phyloP scores from a whole-genome alignment of 2,797 vertebrate species.

The Rhynchotus rufescens region DNA sequence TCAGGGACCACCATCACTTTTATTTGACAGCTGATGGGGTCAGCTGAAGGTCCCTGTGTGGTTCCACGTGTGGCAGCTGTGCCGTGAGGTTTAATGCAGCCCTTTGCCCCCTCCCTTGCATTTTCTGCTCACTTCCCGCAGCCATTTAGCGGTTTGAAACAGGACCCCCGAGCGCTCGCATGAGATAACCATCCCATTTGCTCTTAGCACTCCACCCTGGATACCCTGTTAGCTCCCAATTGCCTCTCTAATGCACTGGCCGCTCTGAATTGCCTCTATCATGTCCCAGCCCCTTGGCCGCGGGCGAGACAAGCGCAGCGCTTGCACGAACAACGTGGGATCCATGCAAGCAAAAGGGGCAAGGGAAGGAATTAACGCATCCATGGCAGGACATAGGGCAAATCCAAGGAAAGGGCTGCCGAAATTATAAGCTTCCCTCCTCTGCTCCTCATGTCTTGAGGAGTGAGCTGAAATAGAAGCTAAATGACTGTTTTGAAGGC shows the following conservation, averaged over 20 bases:
- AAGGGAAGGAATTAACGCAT: neutral
- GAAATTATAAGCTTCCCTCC: neutral
- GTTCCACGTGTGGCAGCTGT: neutral
- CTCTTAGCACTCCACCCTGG: neutral
- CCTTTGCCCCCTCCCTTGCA: neutral
- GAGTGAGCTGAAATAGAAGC: neutral
- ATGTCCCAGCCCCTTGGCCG: neutral
- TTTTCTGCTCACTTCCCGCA: neutral
- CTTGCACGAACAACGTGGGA: neutral
- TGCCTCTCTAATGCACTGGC: rapidly evolving
- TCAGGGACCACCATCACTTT: neutral
- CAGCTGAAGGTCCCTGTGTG: neutral
- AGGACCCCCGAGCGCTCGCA: neutral
- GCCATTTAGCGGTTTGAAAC: neutral
- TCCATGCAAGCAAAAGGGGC: neutral
- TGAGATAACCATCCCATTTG: neutral
- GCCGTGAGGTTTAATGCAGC: neutral
- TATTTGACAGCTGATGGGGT: neutral
- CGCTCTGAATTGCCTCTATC: rapidly evolving
- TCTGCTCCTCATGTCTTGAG: neutral
- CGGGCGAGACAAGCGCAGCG: neutral
- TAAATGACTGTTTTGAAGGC: neutral
- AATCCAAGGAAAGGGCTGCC: neutral
- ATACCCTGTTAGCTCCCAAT: neutral
- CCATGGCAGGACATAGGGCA: neutral